Conservation (phyloP, 1,140 invertebrate genomes). For the Sitophilus oryzae region DNA sequence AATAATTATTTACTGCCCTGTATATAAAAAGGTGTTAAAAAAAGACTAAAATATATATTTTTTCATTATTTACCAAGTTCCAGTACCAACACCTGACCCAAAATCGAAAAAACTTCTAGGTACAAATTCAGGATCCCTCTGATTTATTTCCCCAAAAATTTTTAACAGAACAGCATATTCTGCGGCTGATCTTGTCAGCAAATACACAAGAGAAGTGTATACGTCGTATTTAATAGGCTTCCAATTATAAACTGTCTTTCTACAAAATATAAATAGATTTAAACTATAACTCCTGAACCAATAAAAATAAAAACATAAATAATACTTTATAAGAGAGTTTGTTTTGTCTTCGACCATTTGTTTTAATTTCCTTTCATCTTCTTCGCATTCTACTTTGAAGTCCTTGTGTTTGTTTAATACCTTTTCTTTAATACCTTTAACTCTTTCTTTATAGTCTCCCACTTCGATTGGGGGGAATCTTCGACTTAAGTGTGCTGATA, state of each 20-base stretch:
- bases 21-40: slow-evolving; percentile 5
- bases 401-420: slow-evolving; percentile 45
- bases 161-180: slow-evolving; percentile 69
- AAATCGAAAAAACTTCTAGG: slow-evolving; percentile 81
- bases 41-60: slow-evolving; percentile 6
- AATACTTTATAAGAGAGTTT: slow-evolving; percentile 45
- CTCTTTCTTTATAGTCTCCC: slow-evolving; percentile 45
- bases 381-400: slow-evolving; percentile 52
- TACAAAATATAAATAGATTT: no score
- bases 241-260: slow-evolving; percentile 62
- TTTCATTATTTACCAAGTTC: slow-evolving; percentile 56
- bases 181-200: slow-evolving; percentile 58
- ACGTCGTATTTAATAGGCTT: slow-evolving; percentile 62
- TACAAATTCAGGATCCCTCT: slow-evolving; percentile 58
- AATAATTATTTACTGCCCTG: slow-evolving; percentile 67
- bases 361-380: slow-evolving; percentile 35
- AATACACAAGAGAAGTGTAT: slow-evolving; percentile 60
- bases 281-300: no score
- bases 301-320: no score
- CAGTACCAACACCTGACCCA: slow-evolving; percentile 82
- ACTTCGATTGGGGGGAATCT: slow-evolving; percentile 58
- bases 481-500: slow-evolving; percentile 55
- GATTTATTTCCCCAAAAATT: slow-evolving; percentile 69
- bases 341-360: slow-evolving; percentile 37
- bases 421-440: slow-evolving; percentile 41